A percentile compares a stretch with the other conserved stretches of the same genome.
These are phyloP conservation scores for Nycticryphes semicollaris DNA, from an alignment of 2,113 vertebrate genomes.

Conservation along the genomic window DNA sequence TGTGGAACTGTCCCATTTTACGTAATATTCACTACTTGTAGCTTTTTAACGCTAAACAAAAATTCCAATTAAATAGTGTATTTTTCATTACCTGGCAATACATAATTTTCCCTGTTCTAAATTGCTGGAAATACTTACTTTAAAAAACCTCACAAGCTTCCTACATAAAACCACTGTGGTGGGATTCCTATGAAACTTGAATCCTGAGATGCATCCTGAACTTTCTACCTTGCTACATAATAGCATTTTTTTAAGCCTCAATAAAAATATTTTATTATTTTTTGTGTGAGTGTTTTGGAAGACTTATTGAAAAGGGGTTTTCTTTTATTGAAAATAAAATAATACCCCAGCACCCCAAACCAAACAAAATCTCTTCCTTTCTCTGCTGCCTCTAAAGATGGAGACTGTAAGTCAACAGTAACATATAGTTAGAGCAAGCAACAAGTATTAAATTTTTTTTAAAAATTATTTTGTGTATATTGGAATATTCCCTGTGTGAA, in stretches of 20 bases:
- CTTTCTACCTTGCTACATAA: background rate
- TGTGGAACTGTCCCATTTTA: background rate
- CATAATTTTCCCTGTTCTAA: background rate
- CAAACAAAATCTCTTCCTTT: background rate
- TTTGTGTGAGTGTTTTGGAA: background rate
- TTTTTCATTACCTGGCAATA: background rate
- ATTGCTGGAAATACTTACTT: background rate
- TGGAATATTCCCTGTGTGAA: background rate
- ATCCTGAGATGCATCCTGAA: background rate
- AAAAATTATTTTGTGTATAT: background rate
- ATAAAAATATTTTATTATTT: background rate
- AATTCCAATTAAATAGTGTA: background rate
- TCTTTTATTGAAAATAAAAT: background rate
- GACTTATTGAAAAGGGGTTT: background rate
- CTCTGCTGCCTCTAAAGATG: background rate
- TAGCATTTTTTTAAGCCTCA: background rate
- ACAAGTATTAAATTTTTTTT: background rate
- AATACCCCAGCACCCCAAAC: background rate
- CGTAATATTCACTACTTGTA: background rate
- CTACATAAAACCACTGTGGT: background rate
- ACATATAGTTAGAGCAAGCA: background rate
- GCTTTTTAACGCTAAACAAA: background rate
- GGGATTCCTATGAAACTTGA: background rate
- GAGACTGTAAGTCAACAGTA: background rate
- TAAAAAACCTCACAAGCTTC: background rate